Conservation (phyloP, 2,797 vertebrate species). For the Falco rusticolus region DNA sequence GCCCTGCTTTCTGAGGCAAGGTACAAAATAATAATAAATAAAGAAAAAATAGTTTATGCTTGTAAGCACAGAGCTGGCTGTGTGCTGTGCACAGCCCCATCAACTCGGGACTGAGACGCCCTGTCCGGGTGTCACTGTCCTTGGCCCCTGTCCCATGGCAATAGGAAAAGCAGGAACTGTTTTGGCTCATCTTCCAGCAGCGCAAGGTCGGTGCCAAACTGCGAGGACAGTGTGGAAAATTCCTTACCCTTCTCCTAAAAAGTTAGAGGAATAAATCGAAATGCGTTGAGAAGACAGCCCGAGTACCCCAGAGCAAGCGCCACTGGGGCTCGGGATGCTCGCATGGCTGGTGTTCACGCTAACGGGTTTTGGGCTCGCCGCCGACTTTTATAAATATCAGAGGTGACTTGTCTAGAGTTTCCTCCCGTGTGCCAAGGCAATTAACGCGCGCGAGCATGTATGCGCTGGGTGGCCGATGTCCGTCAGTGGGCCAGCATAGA, state of each 20-base stretch:
- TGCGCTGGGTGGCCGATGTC: conserved; percentile 77
- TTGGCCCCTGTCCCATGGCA: neutral
- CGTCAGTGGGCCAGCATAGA: conserved; percentile 77
- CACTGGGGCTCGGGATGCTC: neutral
- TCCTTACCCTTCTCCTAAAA: conserved; percentile 9
- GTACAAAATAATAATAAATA: neutral
- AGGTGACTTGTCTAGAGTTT: conserved; percentile 76
- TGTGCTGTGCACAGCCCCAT: neutral
- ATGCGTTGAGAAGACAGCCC: neutral
- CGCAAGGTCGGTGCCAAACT: neutral
- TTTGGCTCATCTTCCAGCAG: conserved; percentile 29
- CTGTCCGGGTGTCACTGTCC: neutral
- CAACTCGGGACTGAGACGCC: neutral
- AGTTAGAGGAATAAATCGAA: neutral
- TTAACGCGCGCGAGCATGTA: conserved; percentile 15
- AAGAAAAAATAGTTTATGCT: neutral
- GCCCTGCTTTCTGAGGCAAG: neutral
- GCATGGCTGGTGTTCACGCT: neutral
- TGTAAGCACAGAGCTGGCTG: neutral
- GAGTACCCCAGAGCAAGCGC: neutral
- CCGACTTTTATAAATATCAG: conserved; percentile 75
- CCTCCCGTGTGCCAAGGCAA: conserved; percentile 62
- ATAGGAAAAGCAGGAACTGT: conserved; percentile 50
- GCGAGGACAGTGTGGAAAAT: conserved; percentile 30
- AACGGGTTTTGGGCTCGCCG: neutral